Base-by-base conservation (phyloP, 2,888 invertebrate genomes). In the Scaptomyza parva region DNA sequence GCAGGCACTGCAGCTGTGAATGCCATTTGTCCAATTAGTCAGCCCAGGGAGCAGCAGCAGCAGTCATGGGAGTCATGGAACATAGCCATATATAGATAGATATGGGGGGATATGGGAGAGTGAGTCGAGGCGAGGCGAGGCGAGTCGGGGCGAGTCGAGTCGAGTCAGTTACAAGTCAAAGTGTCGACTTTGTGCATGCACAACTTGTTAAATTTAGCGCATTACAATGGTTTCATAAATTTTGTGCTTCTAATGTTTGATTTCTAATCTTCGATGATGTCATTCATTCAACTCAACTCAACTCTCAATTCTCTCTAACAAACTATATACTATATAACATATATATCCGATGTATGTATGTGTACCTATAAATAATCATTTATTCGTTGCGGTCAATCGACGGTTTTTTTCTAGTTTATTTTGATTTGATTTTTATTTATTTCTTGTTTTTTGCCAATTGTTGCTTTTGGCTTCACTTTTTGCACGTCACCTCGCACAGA, bases 21-120 rank as follows among this genome's bases (percentile, higher is more conserved):
- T 82, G 85, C 78, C 78, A 83, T 83, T 83, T 83, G 82, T 83
- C 82, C 82, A 82, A 82, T 82, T 82, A 83, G 82, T 83, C 82
- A 79, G 77, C 65, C 53, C 63, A 59, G 58, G 57, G 55, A 63
- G 48, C 17, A 37, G 37, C 57, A 22, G 22, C 6, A 26, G 6
- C 26, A 28, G 28, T 28, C 28, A 28, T 28, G 26, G 26, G 26
- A 51, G 18, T 41, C 37, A 17, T 12, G 28, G 12, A 14, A 7
- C 14, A 14, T 8, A 1, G 14, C 37, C 22, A 52, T 18, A 58
- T 12, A 26, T 8, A 24, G 8, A 18, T n/a, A 11, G 8, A n/a
- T n/a, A n/a, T n/a, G n/a, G n/a, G n/a, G n/a, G 39, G n/a, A 18
- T 9, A 18, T 24, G 8, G 18, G 17, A 18, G 18, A 12, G 43